Evolutionary conservation across 2,797 vertebrate genomes (phyloP), one percentile per base, ranked within the genome.

Genomic region (Ptychobarbus kaznakovi): DNA sequence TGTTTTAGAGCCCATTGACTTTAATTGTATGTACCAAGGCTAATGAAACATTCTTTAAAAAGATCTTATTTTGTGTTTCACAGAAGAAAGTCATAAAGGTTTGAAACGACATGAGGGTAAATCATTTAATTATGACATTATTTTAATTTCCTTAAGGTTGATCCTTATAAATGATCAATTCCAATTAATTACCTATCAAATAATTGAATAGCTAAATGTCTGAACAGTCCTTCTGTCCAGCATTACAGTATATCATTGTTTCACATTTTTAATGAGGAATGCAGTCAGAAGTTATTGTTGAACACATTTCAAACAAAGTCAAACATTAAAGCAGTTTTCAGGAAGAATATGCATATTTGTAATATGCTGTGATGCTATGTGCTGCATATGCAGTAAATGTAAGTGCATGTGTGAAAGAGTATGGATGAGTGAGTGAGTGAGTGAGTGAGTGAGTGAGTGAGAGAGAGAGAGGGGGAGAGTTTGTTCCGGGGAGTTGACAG

Each of bases 401-500:
- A 81, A 65, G 70, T 68, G 66, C 58, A 76, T 68, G 83, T 86
- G 58, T 68, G 69, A 75, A 80, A 56, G 79, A 69, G 38, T 25
- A 58, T 76, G 77, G 70, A 63, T 80, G 38, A 20, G 8, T 22
- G 35, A 20, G 46, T 22, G 68, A 10, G 40, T n/a, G 49, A 13
- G 44, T 42, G 40, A 12, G 68, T 15, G 49, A 70, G 80, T 61
- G 63, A 15, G n/a, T 38, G 46, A 18, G 51, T 46, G 38, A 16
- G 68, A 7, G 49, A 65, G 80, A 46, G 63, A 8, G 25, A 58
- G 32, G 4, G 6, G 3, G 25, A 82, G 81, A 82, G 68, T 77
- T 69, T 58, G 78, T 87, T 80, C 20, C 15, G 15, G 81, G 83
- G 85, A 84, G 84, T 74, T 87, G 88, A 87, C 81, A 86, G 76